Conservation (phyloP, 2,888 invertebrate genomes). For the Drosophila falleni region DNA sequence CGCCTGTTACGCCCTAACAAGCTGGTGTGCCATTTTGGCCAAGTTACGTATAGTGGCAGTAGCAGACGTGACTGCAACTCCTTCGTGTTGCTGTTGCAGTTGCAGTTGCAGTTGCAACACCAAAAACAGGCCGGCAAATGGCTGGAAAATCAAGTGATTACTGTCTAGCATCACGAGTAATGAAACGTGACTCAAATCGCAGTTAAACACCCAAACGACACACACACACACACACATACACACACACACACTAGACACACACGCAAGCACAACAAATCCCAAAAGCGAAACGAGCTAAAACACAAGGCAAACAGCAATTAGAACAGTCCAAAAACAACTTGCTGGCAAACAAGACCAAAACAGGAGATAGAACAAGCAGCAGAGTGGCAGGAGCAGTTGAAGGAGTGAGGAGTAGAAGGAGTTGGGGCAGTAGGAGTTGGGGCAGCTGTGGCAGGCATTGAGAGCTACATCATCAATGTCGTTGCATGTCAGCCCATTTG, state of each 20-base stretch:
- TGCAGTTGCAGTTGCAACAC: slow-evolving; percentile 46
- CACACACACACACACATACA: slow-evolving; percentile 30
- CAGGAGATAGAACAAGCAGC: slow-evolving; percentile 13
- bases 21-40: slow-evolving; percentile 18
- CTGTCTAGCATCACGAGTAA: slow-evolving; percentile 83
- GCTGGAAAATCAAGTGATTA: slow-evolving; percentile 81
- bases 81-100: slow-evolving; percentile 47
- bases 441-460: slow-evolving; percentile 9
- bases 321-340: slow-evolving; percentile 68
- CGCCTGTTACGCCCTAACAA: background rate
- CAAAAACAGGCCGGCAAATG: slow-evolving; percentile 57
- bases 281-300: slow-evolving; percentile 68
- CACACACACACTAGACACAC: slow-evolving; percentile 10
- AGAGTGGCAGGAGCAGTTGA: background rate
- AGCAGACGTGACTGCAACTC: slow-evolving; percentile 50
- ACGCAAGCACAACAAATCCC: slow-evolving; percentile 48
- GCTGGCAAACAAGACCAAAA: slow-evolving; percentile 54
- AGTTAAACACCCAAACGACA: slow-evolving; percentile 74
- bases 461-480: slow-evolving; percentile 75
- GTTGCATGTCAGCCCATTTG: slow-evolving; percentile 79
- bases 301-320: slow-evolving; percentile 79
- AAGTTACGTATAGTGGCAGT: slow-evolving; percentile 51
- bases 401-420: background rate
- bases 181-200: slow-evolving; percentile 83
- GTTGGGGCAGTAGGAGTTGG: background rate